Conservation (phyloP, 1,140 invertebrate species). For the Eriocheir sinensis region DNA sequence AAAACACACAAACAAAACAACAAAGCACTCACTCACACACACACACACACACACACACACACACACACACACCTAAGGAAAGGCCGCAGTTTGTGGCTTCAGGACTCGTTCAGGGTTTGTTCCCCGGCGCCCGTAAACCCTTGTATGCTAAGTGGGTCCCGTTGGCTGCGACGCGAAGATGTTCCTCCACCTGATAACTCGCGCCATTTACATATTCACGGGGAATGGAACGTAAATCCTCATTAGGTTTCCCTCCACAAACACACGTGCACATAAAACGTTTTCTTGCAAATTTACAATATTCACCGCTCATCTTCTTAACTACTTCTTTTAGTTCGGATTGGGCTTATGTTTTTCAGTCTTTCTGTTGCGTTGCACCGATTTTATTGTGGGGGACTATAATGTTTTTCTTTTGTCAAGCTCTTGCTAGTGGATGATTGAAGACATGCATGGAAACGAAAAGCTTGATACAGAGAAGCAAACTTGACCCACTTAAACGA, state of each 20-base stretch:
- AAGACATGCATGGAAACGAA: no score
- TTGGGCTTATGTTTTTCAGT: no score
- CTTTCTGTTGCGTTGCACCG: no score
- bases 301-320: no score
- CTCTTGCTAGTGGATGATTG: no score
- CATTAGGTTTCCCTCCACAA: not conserved
- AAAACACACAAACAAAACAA: slow-evolving; percentile 32
- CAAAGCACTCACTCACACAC: slow-evolving; percentile 48
- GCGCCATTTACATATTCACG: slow-evolving; percentile 6
- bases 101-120: not conserved
- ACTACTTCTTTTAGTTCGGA: no score
- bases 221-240: not conserved
- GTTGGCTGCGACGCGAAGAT: slow-evolving; percentile 1
- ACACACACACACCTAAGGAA: slow-evolving; percentile 17
- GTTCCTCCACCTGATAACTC: not conserved
- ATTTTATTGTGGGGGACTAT: no score
- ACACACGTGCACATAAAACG: not conserved
- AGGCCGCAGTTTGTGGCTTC: not conserved
- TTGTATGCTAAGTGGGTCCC: slow-evolving; percentile 22
- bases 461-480: no score
- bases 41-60: slow-evolving; percentile 52
- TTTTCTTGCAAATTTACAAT: no score
- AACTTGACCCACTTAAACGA: no score
- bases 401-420: no score
- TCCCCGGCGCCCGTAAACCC: not conserved